Percentiles rank a stretch among this genome's conserved stretches.
Conservation (phyloP, 2,113 vertebrate genomes). For the Dipodomys merriami region DNA sequence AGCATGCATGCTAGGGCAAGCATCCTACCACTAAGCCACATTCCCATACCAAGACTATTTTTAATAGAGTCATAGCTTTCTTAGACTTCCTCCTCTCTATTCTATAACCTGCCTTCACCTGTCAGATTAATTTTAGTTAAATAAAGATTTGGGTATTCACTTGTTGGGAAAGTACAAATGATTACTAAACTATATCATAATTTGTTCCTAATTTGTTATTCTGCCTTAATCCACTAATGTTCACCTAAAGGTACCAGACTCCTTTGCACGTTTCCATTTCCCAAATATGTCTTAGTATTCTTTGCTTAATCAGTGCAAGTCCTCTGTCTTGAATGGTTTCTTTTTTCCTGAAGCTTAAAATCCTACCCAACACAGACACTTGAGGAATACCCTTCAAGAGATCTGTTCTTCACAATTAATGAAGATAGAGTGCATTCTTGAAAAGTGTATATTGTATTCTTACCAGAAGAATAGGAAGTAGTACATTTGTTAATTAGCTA, state of each 20-base stretch:
- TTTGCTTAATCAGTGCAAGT: neutral
- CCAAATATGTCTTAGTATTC: neutral
- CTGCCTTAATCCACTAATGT: neutral
- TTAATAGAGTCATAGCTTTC: neutral
- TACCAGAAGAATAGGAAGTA: neutral
- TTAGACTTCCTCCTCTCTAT: constrained; percentile 29
- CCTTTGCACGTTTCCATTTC: neutral
- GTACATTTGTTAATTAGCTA: neutral
- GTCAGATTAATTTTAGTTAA: constrained; percentile 32
- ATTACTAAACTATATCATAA: neutral
- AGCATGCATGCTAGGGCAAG: no score
- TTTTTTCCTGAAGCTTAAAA: neutral
- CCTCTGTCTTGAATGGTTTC: constrained; percentile 27
- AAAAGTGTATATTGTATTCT: neutral
- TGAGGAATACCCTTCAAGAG: no score
- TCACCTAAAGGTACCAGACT: neutral
- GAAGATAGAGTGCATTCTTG: neutral
- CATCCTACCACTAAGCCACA: no score
- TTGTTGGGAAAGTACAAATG: constrained; percentile 32
- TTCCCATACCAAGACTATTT: no score
- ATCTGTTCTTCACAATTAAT: neutral
- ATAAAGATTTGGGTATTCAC: constrained; percentile 45
- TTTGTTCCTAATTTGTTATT: constrained; percentile 14
- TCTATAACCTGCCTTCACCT: neutral
- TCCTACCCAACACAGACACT: neutral